A percentile compares a stretch with the other conserved stretches of the same genome.
phyloP scores from a whole-genome alignment of 2,888 invertebrate species.

The Odontocolon sp. region DNA sequence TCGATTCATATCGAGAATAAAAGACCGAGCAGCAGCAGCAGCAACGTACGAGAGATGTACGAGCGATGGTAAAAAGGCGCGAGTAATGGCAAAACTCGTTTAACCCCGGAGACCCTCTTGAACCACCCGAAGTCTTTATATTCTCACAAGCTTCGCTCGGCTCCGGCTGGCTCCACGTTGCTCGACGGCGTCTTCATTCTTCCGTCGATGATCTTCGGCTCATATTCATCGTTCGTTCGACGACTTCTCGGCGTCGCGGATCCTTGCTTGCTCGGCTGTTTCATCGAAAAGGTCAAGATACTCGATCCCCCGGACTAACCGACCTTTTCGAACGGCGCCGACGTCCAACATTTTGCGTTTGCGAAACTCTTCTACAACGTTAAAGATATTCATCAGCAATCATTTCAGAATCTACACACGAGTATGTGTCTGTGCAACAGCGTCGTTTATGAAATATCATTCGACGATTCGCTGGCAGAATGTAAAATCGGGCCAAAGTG shows the following conservation, averaged over 20 bases:
- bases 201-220: constrained; percentile 16
- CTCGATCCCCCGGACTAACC: constrained; percentile 13
- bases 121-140: constrained; percentile 12
- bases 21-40: neutral
- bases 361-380: constrained; percentile 21
- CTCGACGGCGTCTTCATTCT: neutral
- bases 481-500: neutral
- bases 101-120: constrained; percentile 43
- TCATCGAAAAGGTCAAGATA: constrained; percentile 40
- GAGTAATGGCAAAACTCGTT: constrained; percentile 60
- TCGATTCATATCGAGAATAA: constrained; percentile 66
- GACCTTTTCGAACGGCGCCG: constrained; percentile 39
- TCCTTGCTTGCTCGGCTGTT: neutral
- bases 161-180: neutral
- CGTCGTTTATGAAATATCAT: constrained; percentile 12
- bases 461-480: constrained; percentile 9
- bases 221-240: neutral
- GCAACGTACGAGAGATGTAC: constrained; percentile 2
- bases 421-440: neutral
- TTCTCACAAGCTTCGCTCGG: neutral
- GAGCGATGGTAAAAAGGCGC: constrained; percentile 18
- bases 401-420: neutral
- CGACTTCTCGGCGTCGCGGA: neutral
- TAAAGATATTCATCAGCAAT: neutral
- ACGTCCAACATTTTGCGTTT: constrained; percentile 3